These are phyloP conservation scores for Philotrypesis tridentata DNA, from an alignment of 1,140 invertebrate genomes.

Conservation along the genomic window DNA sequence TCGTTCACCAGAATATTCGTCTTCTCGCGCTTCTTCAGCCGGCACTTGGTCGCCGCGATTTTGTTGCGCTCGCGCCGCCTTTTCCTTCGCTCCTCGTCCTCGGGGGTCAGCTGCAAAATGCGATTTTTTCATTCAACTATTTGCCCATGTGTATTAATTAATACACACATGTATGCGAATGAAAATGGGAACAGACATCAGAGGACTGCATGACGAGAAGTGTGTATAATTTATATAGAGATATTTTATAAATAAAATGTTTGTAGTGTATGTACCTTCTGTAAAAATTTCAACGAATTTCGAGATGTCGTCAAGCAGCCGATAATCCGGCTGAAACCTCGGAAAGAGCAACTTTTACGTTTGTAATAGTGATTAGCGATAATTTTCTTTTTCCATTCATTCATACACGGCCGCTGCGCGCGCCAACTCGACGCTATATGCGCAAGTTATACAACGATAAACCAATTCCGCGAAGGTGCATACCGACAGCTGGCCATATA, in stretches of 20 bases:
- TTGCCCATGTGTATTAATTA: too few relatives aligned
- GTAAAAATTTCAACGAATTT: slow-evolving; percentile 20
- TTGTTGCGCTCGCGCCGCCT: slow-evolving; percentile 93
- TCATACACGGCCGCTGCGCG: too few relatives aligned
- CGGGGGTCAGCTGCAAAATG: slow-evolving; percentile 84
- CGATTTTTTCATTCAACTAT: not conserved
- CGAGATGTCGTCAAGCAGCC: slow-evolving; percentile 20
- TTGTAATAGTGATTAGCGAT: not conserved
- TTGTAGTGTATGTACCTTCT: slow-evolving; percentile 28
- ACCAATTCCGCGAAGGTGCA: too few relatives aligned
- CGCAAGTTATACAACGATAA: too few relatives aligned
- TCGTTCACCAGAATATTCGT: slow-evolving; percentile 90
- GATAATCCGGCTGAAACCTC: slow-evolving; percentile 31
- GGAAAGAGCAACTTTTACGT: slow-evolving; percentile 12
- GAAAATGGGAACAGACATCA: not conserved
- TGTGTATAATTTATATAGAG: too few relatives aligned
- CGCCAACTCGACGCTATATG: too few relatives aligned
- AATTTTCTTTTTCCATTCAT: too few relatives aligned
- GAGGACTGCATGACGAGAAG: too few relatives aligned
- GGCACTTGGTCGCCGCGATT: slow-evolving; percentile 95
- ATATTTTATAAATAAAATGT: too few relatives aligned
- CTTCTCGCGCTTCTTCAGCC: slow-evolving; percentile 93
- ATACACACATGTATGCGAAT: not conserved
- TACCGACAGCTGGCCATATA: too few relatives aligned
- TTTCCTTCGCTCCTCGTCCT: slow-evolving; percentile 90